phyloP scores from a whole-genome alignment of 2,797 vertebrate species.

The Manis crassicaudata region DNA sequence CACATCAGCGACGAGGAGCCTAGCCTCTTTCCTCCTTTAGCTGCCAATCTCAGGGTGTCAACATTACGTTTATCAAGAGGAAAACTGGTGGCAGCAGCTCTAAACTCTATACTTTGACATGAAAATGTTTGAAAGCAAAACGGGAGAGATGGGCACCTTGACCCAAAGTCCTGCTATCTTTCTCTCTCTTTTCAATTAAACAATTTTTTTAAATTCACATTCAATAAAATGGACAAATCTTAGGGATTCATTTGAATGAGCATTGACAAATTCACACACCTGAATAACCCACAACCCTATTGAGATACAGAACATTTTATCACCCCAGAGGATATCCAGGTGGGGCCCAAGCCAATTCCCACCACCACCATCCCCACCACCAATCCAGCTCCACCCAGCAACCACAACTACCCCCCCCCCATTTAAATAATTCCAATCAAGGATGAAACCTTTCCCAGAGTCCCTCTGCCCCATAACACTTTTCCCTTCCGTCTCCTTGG shows the following conservation, averaged over 20 bases:
- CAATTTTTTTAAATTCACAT: not conserved
- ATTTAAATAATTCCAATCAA: not conserved
- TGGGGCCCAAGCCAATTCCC: not conserved
- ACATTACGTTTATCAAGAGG: not conserved
- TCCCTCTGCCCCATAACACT: not conserved
- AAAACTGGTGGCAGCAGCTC: not conserved
- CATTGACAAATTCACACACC: not conserved
- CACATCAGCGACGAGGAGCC: not conserved
- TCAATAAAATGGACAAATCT: not conserved
- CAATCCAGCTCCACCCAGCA: no score
- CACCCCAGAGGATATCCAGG: not conserved
- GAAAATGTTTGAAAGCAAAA: not conserved
- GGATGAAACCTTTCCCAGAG: not conserved
- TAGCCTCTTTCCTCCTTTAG: not conserved
- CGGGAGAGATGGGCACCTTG: not conserved
- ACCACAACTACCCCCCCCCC: not conserved
- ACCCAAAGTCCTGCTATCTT: not conserved
- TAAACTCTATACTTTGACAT: not conserved
- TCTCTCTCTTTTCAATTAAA: not conserved
- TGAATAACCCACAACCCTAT: not conserved
- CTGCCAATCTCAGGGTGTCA: not conserved
- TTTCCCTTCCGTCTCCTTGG: not conserved
- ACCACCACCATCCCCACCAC: not conserved
- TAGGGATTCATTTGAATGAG: not conserved
- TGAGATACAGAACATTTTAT: not conserved